Evolutionary conservation across 2,888 invertebrate genomes (phyloP).

Genomic region (Bedellia somnulentella): DNA sequence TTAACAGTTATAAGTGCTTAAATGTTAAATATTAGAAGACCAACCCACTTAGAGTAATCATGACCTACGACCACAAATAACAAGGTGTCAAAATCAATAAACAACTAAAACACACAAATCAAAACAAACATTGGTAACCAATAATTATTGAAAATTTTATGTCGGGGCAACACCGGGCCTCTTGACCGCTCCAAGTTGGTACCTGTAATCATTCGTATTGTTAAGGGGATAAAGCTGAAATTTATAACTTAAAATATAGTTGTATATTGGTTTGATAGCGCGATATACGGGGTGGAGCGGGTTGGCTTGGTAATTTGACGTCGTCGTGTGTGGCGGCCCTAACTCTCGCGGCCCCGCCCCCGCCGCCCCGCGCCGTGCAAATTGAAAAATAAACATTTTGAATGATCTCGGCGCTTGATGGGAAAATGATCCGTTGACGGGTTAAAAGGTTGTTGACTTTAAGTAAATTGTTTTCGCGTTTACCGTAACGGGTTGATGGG

Average conservation of each 20-base stretch:
- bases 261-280: too few relatives aligned
- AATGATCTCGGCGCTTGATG: slow-evolving; percentile 3
- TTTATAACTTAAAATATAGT: too few relatives aligned
- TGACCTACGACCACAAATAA: too few relatives aligned
- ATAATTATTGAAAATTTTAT: too few relatives aligned
- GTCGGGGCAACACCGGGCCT: too few relatives aligned
- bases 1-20: too few relatives aligned
- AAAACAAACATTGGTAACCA: neutral
- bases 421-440: slow-evolving; percentile 7
- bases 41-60: too few relatives aligned
- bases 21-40: too few relatives aligned
- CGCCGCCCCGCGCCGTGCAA: slow-evolving; percentile 21
- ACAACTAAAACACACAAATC: too few relatives aligned
- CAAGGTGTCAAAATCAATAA: too few relatives aligned
- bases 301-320: slow-evolving; percentile 39
- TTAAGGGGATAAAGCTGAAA: neutral
- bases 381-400: slow-evolving; percentile 54
- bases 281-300: slow-evolving; percentile 12
- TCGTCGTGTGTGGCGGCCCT: slow-evolving; percentile 56
- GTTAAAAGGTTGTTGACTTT: slow-evolving; percentile 30
- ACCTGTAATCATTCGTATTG: neutral
- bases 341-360: slow-evolving; percentile 21
- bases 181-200: neutral
- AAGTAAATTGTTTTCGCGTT: too few relatives aligned
- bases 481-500: too few relatives aligned